Conservation (phyloP, 2,888 invertebrate species). For the Allacma fusca region DNA sequence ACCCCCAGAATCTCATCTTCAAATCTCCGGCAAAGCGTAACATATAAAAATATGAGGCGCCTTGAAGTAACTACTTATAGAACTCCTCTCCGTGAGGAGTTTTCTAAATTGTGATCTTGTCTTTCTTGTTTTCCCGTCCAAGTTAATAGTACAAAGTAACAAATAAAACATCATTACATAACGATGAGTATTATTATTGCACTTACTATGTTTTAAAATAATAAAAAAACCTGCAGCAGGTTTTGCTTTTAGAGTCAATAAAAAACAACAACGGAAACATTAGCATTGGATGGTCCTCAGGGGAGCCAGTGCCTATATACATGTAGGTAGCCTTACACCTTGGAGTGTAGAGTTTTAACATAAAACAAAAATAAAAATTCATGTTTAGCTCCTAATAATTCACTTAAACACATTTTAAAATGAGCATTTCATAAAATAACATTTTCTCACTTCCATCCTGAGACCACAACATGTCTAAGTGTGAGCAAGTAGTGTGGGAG, state of each 20-base stretch:
- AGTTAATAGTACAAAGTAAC: neutral
- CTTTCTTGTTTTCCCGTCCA: neutral
- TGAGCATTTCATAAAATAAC: neutral
- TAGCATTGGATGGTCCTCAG: neutral
- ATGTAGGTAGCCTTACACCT: neutral
- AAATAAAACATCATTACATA: constrained; percentile 14
- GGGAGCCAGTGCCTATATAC: too few relatives aligned
- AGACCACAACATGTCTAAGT: neutral
- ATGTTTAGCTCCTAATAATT: constrained; percentile 11
- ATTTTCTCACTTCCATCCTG: neutral
- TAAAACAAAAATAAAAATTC: neutral
- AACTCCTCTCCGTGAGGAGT: neutral
- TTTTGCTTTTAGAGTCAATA: neutral
- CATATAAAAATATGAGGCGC: neutral
- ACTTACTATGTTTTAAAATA: neutral
- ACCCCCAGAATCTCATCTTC: neutral
- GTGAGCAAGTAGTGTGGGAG: neutral
- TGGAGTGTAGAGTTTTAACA: neutral
- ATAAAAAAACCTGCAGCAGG: neutral
- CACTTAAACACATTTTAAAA: constrained; percentile 2
- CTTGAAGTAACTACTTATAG: neutral
- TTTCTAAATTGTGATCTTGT: neutral
- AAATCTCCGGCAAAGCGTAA: constrained; percentile 4
- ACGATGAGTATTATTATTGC: constrained; percentile 2
- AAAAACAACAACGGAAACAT: constrained; percentile 12